Evolutionary conservation across 2,113 vertebrate species (phyloP), one percentile per base, ranked within the genome.

Genomic region (Oryzias curvinotus): DNA sequence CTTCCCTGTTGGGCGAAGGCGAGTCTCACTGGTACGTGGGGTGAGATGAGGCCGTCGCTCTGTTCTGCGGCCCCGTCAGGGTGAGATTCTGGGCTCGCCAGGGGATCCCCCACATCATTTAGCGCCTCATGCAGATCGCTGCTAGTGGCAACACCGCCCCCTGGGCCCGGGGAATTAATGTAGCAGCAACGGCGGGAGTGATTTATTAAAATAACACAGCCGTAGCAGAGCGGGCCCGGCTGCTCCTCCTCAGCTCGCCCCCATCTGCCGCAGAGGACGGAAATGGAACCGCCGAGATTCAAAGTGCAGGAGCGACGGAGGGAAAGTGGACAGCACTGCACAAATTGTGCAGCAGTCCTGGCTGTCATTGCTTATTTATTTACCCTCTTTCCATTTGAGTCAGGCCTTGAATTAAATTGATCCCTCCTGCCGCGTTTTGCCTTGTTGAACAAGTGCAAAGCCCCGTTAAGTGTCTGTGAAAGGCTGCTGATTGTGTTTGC

Each of bases 391-490:
- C 86, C 80, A 84, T 86, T 84, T 63, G 75, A 80, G 74, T 72
- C 86, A 57, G 81, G 78, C 80, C 82, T 74, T 61, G 83, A 77
- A 85, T 86, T 88, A 87, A 86, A 89, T 72, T 79, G 78, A 87
- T 87, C 86, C 86, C 85, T 81, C 78, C 86, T 80, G 81, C 82
- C 68, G 80, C 71, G 78, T 79, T 84, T 85, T 75, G 86, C 84
- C 82, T 86, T 86, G 89, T 89, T 82, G 85, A 86, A 87, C 86
- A 87, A 85, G 85, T 66, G 81, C 86, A 80, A 80, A 87, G 83
- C 86, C 75, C 75, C 80, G 82, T 75, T 86, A 88, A 87, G 87
- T 81, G 89, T 80, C 75, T 83, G 83, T 87, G 86, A 89, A 89
- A 87, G 85, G 83, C 81, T 67, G 77, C 75, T 85, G 87, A 87